Conservation (phyloP, 1,140 invertebrate genomes). For the Drosophila prosaltans region DNA sequence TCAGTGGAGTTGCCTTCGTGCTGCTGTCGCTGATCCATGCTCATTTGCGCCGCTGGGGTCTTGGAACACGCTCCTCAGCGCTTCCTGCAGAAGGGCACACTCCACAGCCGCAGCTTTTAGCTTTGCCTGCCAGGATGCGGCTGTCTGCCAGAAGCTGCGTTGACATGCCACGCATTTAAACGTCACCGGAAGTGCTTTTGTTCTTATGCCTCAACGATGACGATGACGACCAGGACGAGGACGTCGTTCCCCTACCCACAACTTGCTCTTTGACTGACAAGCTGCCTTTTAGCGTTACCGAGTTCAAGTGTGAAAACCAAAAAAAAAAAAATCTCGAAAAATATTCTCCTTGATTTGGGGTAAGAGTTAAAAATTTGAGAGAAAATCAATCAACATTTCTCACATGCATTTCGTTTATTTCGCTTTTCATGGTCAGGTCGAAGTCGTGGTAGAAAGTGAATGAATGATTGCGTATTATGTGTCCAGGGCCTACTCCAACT, state of each 20-base stretch:
- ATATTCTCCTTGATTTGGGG: slow-evolving; percentile 29
- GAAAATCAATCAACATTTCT: slow-evolving; percentile 65
- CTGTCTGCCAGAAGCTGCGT: slow-evolving; percentile 70
- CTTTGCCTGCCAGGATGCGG: slow-evolving; percentile 64
- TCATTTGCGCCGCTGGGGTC: slow-evolving; percentile 13
- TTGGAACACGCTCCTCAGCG: slow-evolving; percentile 42
- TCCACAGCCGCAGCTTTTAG: slow-evolving; percentile 9
- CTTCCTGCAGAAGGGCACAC: slow-evolving; percentile 44
- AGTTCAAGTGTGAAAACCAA: slow-evolving; percentile 60
- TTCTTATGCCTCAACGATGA: slow-evolving; percentile 68
- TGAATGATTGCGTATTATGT: slow-evolving; percentile 68
- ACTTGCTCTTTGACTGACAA: slow-evolving; percentile 34
- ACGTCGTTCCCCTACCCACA: slow-evolving; percentile 28
- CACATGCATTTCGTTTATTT: slow-evolving; percentile 51
- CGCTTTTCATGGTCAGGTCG: slow-evolving; percentile 38
- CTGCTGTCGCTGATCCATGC: slow-evolving; percentile 7
- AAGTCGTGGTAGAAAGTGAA: background rate
- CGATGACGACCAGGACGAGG: slow-evolving; percentile 15
- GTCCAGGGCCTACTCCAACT: slow-evolving; percentile 34
- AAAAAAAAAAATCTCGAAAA: slow-evolving; percentile 3
- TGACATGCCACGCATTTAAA: slow-evolving; percentile 80
- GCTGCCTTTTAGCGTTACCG: slow-evolving; percentile 29
- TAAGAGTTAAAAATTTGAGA: slow-evolving; percentile 21
- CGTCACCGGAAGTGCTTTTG: slow-evolving; percentile 78
- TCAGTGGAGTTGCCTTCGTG: slow-evolving; percentile 3